Evolutionary conservation across 2,797 vertebrate genomes (phyloP).

Genomic region (Vespertilio murinus): DNA sequence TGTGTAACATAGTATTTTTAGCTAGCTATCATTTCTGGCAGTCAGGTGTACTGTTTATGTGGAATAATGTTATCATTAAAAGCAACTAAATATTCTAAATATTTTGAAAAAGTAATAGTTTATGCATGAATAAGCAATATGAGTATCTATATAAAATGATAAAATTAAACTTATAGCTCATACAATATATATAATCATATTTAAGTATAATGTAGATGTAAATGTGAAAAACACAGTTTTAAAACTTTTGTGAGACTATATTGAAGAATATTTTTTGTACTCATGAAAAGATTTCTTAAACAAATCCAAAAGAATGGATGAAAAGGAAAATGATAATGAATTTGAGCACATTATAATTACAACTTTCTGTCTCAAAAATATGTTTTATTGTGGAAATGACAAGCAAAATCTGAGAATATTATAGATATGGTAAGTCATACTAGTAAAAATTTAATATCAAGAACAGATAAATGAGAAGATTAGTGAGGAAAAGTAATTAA

Average conservation of each 20-base stretch:
- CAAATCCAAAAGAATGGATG: not conserved
- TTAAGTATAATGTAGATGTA: not conserved
- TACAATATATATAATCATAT: not conserved
- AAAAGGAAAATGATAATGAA: conserved; percentile 13
- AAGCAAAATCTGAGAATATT: not conserved
- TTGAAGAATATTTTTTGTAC: conserved; percentile 12
- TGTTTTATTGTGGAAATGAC: not conserved
- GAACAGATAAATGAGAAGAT: not conserved
- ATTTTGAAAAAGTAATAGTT: not conserved
- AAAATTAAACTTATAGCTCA: not conserved
- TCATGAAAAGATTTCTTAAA: conserved; percentile 14
- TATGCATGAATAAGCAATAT: not conserved
- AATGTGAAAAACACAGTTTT: conserved; percentile 34
- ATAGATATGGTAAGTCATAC: not conserved
- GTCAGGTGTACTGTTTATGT: not conserved
- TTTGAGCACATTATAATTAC: not conserved
- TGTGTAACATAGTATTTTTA: not conserved
- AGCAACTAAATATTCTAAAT: not conserved
- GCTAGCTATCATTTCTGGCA: not conserved
- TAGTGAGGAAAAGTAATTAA: not conserved
- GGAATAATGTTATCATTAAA: not conserved
- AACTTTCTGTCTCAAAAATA: not conserved
- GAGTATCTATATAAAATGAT: not conserved
- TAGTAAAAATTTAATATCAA: not conserved
- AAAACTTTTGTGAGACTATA: conserved; percentile 31